phyloP scores from a whole-genome alignment of 1,140 invertebrate species.

The Drosophila fuyamai region DNA sequence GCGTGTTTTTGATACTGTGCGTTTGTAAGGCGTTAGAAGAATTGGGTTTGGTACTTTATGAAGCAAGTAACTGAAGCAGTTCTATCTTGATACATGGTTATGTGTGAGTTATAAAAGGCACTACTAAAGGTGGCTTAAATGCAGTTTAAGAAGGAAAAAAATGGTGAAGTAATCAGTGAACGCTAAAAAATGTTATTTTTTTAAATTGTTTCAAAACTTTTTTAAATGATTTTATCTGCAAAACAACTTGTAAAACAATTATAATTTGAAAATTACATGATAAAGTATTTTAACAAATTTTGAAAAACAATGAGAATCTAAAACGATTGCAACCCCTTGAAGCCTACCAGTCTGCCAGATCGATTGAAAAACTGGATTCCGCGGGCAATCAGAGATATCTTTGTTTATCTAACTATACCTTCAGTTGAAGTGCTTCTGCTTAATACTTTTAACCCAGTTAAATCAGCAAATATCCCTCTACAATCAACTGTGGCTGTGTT shows the following conservation, averaged over 20 bases:
- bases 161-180: too few relatives aligned
- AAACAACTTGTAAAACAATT: too few relatives aligned
- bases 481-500: conserved; percentile 28
- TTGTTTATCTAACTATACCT: conserved; percentile 35
- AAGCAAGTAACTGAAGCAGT: neutral
- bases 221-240: too few relatives aligned
- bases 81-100: neutral
- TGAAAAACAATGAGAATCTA: neutral
- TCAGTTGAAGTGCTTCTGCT: conserved; percentile 21
- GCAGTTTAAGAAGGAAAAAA: too few relatives aligned
- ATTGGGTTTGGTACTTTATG: neutral
- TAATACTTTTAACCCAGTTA: conserved; percentile 39
- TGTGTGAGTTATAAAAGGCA: neutral
- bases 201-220: neutral
- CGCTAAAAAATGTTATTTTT: too few relatives aligned
- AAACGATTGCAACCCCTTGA: neutral
- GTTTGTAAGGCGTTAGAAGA: conserved; percentile 20
- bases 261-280: too few relatives aligned
- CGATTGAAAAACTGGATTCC: conserved; percentile 24
- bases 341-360: conserved; percentile 17
- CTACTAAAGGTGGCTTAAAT: conserved; percentile 1
- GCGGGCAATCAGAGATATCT: conserved; percentile 20
- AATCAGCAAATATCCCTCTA: conserved; percentile 40
- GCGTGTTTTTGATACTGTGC: conserved; percentile 27
- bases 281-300: neutral